phyloP scores from a whole-genome alignment of 64 coral and sea anemone species.

The Dendrophyllia cribrosa region DNA sequence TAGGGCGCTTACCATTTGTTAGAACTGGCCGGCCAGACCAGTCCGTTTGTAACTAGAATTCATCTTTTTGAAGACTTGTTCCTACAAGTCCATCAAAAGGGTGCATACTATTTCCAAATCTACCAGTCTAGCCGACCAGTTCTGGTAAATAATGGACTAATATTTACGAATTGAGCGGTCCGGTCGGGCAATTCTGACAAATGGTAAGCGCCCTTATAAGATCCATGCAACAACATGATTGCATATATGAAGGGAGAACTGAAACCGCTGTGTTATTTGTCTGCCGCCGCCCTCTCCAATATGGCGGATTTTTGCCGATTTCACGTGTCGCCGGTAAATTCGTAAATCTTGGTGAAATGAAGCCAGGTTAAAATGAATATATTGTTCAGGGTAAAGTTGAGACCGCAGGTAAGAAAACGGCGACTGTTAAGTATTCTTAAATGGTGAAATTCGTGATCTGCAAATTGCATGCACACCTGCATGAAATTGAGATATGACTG shows the following conservation, averaged over 20 bases:
- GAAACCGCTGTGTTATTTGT: neutral
- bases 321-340: neutral
- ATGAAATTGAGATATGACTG: neutral
- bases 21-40: too few relatives aligned
- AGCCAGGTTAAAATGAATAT: slow-evolving; percentile 17
- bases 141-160: too few relatives aligned
- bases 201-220: too few relatives aligned
- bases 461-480: neutral
- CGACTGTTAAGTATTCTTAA: neutral
- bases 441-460: neutral
- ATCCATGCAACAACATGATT: neutral
- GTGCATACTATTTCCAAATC: too few relatives aligned
- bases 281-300: neutral
- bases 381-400: neutral
- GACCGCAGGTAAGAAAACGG: slow-evolving; percentile 5
- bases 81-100: too few relatives aligned
- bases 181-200: too few relatives aligned
- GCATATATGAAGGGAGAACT: neutral
- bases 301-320: neutral
- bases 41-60: too few relatives aligned
- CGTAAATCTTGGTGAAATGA: neutral
- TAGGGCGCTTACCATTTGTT: too few relatives aligned
- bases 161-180: too few relatives aligned
- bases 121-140: too few relatives aligned
- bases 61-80: too few relatives aligned